phyloP scores from a whole-genome alignment of 2,888 invertebrate species.

The Drosophila ustulata region DNA sequence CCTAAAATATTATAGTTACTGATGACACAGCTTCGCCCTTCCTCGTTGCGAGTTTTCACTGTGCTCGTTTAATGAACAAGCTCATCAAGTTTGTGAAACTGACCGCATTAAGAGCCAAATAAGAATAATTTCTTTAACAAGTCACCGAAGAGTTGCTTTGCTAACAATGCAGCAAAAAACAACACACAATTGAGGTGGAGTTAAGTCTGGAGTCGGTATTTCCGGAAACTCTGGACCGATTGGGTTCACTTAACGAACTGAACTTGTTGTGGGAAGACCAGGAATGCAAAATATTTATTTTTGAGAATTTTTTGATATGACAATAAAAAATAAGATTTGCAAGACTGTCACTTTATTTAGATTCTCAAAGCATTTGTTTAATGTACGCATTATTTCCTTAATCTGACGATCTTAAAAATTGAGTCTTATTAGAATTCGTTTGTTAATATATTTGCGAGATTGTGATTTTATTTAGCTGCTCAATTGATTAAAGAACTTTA shows the following conservation, averaged over 20 bases:
- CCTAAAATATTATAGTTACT: background rate
- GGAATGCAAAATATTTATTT: background rate
- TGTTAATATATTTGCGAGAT: no score
- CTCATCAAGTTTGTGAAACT: conserved; percentile 18
- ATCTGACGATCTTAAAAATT: no score
- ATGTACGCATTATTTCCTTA: no score
- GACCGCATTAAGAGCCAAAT: conserved; percentile 11
- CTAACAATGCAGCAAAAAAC: conserved; percentile 2
- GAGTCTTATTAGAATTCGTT: no score
- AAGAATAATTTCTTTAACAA: conserved; percentile 12
- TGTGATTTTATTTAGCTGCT: no score
- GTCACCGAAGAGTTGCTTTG: conserved; percentile 15
- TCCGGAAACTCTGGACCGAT: background rate
- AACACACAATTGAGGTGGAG: background rate
- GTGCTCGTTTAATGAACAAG: conserved; percentile 9
- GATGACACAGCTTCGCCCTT: no score
- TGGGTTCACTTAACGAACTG: background rate
- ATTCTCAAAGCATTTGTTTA: no score
- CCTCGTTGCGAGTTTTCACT: background rate
- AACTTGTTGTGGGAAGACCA: background rate
- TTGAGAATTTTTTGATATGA: background rate
- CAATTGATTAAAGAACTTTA: no score
- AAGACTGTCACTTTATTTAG: no score
- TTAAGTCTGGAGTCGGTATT: background rate
- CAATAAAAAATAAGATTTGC: no score